Evolutionary conservation across 2,888 invertebrate species (phyloP).

Genomic region (Drosophila emarginata): DNA sequence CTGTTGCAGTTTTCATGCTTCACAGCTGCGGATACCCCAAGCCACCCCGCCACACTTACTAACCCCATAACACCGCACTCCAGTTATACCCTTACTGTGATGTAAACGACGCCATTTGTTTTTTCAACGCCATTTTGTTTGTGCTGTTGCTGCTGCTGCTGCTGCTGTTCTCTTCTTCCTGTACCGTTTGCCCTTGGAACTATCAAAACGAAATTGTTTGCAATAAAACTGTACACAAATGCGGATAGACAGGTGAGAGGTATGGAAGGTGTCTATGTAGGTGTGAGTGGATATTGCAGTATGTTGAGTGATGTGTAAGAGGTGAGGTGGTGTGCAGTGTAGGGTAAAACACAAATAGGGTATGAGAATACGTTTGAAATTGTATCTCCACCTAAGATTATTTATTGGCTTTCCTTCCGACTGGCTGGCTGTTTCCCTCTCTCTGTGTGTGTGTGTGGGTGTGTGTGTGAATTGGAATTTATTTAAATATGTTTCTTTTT

Average conservation of each 20-base stretch:
- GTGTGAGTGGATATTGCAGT: neutral
- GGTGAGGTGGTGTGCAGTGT: neutral
- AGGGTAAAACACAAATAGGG: neutral
- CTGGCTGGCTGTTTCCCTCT: conserved; percentile 21
- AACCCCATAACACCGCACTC: neutral
- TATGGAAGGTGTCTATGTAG: conserved; percentile 1
- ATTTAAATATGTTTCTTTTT: conserved; percentile 68
- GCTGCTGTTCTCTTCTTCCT: neutral
- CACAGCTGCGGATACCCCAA: neutral
- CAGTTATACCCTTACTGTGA: conserved; percentile 13
- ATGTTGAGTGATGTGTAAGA: neutral
- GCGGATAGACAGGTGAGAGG: conserved; percentile 59
- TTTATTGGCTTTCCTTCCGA: conserved; percentile 67
- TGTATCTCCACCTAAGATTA: conserved; percentile 60
- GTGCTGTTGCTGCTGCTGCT: conserved; percentile 40
- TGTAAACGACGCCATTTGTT: conserved; percentile 74
- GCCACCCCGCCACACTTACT: neutral
- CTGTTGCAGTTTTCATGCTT: conserved; percentile 45
- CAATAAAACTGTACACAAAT: conserved; percentile 73
- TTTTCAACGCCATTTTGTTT: conserved; percentile 73
- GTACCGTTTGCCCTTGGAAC: conserved; percentile 39
- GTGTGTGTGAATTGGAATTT: conserved; percentile 66
- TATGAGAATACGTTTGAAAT: conserved; percentile 17
- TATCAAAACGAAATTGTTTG: conserved; percentile 73
- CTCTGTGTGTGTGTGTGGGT: neutral